Percentiles rank a stretch among this genome's conserved stretches.
phyloP scores from a whole-genome alignment of 2,888 invertebrate genomes.

The Drosophila pegasa region DNA sequence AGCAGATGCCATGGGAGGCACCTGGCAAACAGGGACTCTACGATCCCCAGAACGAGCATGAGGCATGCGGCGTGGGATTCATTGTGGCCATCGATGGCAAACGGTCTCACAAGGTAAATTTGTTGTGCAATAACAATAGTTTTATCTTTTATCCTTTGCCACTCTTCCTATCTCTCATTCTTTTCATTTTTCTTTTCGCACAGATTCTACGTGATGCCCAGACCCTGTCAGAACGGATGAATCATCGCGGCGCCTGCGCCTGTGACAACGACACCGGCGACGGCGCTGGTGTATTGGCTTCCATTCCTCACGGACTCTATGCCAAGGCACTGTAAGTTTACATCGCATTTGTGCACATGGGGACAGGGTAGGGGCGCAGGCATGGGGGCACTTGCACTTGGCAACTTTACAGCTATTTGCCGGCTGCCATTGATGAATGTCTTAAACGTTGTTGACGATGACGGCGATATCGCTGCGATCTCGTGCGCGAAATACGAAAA shows the following conservation, averaged over 20 bases:
- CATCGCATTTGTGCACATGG: neutral
- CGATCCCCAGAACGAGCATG: conserved; percentile 97
- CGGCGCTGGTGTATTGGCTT: conserved; percentile 98
- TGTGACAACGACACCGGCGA: conserved; percentile 99
- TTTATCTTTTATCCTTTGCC: neutral
- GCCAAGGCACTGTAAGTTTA: conserved; percentile 91
- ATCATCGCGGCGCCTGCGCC: conserved; percentile 99
- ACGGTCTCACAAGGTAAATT: conserved; percentile 93
- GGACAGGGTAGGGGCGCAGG: neutral
- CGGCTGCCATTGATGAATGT: conserved; percentile 62
- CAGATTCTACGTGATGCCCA: conserved; percentile 98
- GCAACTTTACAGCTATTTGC: conserved; percentile 37
- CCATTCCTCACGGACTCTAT: conserved; percentile 98
- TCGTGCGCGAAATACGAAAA: conserved; percentile 69
- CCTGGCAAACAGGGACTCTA: conserved; percentile 96
- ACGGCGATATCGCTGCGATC: conserved; percentile 60
- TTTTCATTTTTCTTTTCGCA: neutral
- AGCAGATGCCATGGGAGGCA: conserved; percentile 90
- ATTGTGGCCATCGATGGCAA: conserved; percentile 99
- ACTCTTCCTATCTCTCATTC: neutral
- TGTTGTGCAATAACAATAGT: neutral
- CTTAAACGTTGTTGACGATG: conserved; percentile 34
- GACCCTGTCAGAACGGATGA: conserved; percentile 97
- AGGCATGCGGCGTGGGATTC: conserved; percentile 99
- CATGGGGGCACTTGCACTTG: conserved; percentile 39